Evolutionary conservation across 2,888 invertebrate genomes (phyloP), one percentile per base, ranked within the genome.

Genomic region (Endotricha flammealis): DNA sequence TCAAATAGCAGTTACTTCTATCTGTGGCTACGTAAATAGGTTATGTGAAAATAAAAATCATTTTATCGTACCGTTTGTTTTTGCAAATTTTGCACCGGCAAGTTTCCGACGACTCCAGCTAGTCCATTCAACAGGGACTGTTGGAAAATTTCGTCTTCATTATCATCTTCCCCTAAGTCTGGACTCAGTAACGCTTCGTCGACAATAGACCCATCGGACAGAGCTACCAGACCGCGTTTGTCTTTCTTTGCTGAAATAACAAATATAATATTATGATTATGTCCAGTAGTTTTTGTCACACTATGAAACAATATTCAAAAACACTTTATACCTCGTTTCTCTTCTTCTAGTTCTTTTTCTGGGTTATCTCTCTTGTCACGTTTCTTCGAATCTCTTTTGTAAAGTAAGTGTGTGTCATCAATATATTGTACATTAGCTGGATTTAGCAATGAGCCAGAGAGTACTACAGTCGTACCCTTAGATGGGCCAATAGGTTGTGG

Each of bases 101-200:
- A 65, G 43, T 90, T 91, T 4, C 91, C 89, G 0, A 92, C 93
- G 23, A 92, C 92, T 36, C 91, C 92, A 1, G 93, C 91, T 13
- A 94, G 79, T 1, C 94, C 93, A 32, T 78, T 77, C 20, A 90
- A 69, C 4, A 91, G 71, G 7, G 89, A 88, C 46, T 89, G 87
- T 50, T 90, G 88, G 56, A 87, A 83, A 11, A 70, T 30, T 3
- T 81, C 73, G 8, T 77, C 77, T 2, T 83, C 80, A 2, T 74
- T 69, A 22, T 52, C 59, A 7, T 67, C 64, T 0, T 66, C 60
- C 1, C 49, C 44, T 8, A 85, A 57, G 16, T 80, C 66, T 8
- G 81, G 77, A 32, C 82, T 87, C 0, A 89, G 50, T 10, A 88
- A 72, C 0, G 88, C 85, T 50, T 92, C 91, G 47, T 93, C 92